A percentile compares a stretch with the other conserved stretches of the same genome.
phyloP scores from a whole-genome alignment of 2,888 invertebrate species.

The Caenorhabditis drosophilae region DNA sequence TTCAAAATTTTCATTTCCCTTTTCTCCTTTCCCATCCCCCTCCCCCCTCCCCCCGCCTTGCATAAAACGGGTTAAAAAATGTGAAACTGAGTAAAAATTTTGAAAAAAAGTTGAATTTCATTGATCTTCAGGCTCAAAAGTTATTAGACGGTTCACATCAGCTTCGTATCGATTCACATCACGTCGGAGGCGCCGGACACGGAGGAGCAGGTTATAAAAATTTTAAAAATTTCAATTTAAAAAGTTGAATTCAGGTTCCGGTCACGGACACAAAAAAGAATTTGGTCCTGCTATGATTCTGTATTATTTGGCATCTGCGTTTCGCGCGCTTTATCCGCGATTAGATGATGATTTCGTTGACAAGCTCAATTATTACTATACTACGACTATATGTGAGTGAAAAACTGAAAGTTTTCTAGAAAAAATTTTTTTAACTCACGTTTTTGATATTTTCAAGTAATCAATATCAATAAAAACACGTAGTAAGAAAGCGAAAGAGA shows the following conservation, averaged over 20 bases:
- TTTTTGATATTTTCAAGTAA: no score
- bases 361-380: slow-evolving; percentile 69
- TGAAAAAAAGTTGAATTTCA: no score
- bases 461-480: no score
- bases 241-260: slow-evolving; percentile 28
- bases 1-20: no score
- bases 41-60: no score
- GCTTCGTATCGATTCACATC: slow-evolving; percentile 67
- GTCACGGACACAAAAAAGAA: slow-evolving; percentile 69
- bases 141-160: slow-evolving; percentile 69
- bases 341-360: slow-evolving; percentile 69
- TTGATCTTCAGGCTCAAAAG: slow-evolving; percentile 64
- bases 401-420: no score
- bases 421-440: no score
- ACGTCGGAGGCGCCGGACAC: slow-evolving; percentile 66
- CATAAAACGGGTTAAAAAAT: no score
- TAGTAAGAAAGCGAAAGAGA: no score
- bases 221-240: not conserved
- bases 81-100: no score
- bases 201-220: slow-evolving; percentile 57
- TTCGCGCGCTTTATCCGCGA: slow-evolving; percentile 68
- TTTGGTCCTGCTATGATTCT: slow-evolving; percentile 70
- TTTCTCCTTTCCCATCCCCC: no score
- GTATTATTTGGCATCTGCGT: slow-evolving; percentile 69
- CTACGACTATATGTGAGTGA: slow-evolving; percentile 67